Base-by-base conservation (phyloP, 2,888 invertebrate genomes). In the Dascillus cervinus region DNA sequence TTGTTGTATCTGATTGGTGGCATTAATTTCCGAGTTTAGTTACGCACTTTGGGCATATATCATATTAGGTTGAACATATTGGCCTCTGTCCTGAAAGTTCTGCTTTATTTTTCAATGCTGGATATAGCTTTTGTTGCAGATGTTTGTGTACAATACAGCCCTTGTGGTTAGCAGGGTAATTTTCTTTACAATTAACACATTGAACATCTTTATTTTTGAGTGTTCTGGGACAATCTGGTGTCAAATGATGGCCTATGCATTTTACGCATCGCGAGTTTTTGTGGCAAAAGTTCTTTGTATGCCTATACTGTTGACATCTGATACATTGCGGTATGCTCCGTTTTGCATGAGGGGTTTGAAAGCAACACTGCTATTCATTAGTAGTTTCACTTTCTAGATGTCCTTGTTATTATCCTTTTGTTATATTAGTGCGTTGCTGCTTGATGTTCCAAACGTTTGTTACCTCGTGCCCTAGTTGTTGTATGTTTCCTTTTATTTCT, bases 321-420 rank as follows among this genome's bases (percentile, higher is more conserved):
- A 6, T 17, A 6, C 17, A 17, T 24, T 24, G 4, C 6, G 24
- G 24, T 24, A 24, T 24, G 9, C 6, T 24, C 3, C 24, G 3
- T 10, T 24, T 24, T n/a, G n/a, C n/a, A n/a, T n/a, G n/a, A n/a
- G n/a, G n/a, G n/a, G n/a, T n/a, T n/a, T n/a, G n/a, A n/a, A n/a
- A n/a, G n/a, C n/a, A n/a, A 23, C 29, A 29, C 12, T 29, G 11
- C 5, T 29, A 14, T 29, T 29, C 29, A 23, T 29, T 28, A 20
- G 3, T 5, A 22, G 9, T 30, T 30, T 30, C n/a, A 30, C 21
- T 31, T 25, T 31, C 5, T 31, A 26, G 12, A 31, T 31, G 26
- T 25, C 31, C 20, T 31, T 31, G 23, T 31, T 31, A 10, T 31
- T 31, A n/a, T 2, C 9, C 3, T 25, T 31, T 13, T 13, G 15